These are phyloP conservation scores for Pseudobourletiella spinata DNA, from an alignment of 1,140 invertebrate species.

Conservation along the genomic window DNA sequence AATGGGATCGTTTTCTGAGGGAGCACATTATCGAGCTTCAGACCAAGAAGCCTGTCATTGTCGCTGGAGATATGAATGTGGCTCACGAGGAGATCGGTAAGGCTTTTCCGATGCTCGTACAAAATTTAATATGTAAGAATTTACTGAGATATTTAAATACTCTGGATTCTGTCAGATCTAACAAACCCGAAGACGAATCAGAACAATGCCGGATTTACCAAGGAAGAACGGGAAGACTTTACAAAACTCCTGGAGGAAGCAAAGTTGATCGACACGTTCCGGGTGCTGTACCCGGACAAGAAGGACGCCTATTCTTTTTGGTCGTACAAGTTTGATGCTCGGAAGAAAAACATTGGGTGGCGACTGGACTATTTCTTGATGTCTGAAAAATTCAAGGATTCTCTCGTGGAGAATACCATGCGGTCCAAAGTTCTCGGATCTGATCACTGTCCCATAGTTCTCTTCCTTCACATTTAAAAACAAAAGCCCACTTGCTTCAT, in stretches of 20 bases:
- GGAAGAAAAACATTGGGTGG: slow-evolving; percentile 91
- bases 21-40: slow-evolving; percentile 70
- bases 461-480: slow-evolving; percentile 53
- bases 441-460: slow-evolving; percentile 74
- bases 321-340: slow-evolving; percentile 76
- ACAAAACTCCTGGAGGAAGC: slow-evolving; percentile 65
- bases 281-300: slow-evolving; percentile 77
- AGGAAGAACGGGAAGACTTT: slow-evolving; percentile 86
- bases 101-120: too few relatives aligned
- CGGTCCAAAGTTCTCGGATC: slow-evolving; percentile 66
- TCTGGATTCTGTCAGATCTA: slow-evolving; percentile 58
- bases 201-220: slow-evolving; percentile 89
- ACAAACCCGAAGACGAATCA: slow-evolving; percentile 89
- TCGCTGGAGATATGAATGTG: slow-evolving; percentile 96
- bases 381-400: slow-evolving; percentile 63
- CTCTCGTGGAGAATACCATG: slow-evolving; percentile 72
- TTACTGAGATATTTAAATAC: too few relatives aligned
- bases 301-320: slow-evolving; percentile 86
- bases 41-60: slow-evolving; percentile 82
- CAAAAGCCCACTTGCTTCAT: too few relatives aligned
- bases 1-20: slow-evolving; percentile 81
- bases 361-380: slow-evolving; percentile 90
- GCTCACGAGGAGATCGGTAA: slow-evolving; percentile 88
- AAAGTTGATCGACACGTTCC: slow-evolving; percentile 76
- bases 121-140: too few relatives aligned